Evolutionary conservation across 2,113 vertebrate genomes (phyloP).

Genomic region (Daboia siamensis): DNA sequence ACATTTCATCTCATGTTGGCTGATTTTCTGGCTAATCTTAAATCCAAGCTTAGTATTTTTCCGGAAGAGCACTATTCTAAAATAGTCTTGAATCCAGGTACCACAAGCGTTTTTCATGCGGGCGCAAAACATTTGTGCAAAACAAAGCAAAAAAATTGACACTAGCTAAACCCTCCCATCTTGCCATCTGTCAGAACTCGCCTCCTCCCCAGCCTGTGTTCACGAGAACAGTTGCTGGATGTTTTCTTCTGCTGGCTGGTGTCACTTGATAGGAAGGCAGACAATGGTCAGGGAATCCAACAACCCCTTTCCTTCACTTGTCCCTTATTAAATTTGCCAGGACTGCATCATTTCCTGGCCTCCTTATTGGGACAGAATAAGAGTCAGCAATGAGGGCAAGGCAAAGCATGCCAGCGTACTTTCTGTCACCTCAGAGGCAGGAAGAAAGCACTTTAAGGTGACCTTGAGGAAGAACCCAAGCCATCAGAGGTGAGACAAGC

Average conservation of each 20-base stretch:
- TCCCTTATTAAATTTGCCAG: not conserved
- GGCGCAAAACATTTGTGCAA: not conserved
- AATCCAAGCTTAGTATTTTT: not conserved
- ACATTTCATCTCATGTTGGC: not conserved
- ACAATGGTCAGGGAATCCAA: not conserved
- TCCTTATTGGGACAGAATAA: not conserved
- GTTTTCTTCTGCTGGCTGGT: not conserved
- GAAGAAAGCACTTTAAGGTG: not conserved
- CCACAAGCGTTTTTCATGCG: not conserved
- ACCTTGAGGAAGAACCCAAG: not conserved
- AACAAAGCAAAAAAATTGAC: not conserved
- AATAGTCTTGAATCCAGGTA: not conserved
- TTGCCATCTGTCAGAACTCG: not conserved
- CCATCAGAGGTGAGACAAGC: not conserved
- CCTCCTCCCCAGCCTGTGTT: not conserved
- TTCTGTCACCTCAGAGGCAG: not conserved
- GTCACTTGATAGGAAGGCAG: not conserved
- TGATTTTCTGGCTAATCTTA: not conserved
- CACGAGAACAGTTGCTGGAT: not conserved
- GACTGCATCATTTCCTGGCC: not conserved
- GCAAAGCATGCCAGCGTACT: not conserved
- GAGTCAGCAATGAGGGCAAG: not conserved
- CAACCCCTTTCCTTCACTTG: not conserved
- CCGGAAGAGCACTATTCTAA: not conserved
- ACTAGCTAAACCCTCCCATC: not conserved